These are phyloP conservation scores for Agapornis canus DNA, from an alignment of 2,797 vertebrate species.

Conservation along the genomic window DNA sequence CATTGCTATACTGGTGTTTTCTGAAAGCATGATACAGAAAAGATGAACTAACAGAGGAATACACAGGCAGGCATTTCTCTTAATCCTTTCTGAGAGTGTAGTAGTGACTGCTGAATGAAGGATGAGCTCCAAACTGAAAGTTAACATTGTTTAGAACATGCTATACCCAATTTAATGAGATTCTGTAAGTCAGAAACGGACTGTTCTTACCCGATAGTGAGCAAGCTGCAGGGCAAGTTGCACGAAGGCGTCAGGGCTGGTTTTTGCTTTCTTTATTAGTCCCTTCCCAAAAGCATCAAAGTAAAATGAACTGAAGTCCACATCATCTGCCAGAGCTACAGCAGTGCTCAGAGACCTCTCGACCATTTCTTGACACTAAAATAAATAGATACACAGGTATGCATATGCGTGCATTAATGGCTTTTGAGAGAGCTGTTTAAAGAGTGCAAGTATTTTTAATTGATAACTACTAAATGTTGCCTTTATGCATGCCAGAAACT, in stretches of 20 bases:
- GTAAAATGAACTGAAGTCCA: conserved; percentile 88
- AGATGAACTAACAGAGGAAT: background rate
- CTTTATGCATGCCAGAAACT: background rate
- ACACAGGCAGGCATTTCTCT: background rate
- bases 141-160: background rate
- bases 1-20: background rate
- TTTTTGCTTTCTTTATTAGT: conserved; percentile 91
- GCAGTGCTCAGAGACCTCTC: conserved; percentile 84
- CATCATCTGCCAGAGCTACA: conserved; percentile 84
- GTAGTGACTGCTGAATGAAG: background rate
- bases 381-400: background rate
- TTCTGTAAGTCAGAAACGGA: background rate
- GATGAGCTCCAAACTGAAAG: background rate
- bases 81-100: background rate
- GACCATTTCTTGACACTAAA: conserved; percentile 88
- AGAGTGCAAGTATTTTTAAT: background rate
- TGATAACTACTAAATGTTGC: background rate
- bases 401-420: background rate
- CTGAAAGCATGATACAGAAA: background rate
- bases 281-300: conserved; percentile 91
- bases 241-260: conserved; percentile 92
- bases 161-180: background rate
- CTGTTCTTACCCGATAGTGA: conserved; percentile 85
- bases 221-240: conserved; percentile 94
- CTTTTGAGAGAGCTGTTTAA: background rate